Percentiles rank a stretch among this genome's conserved stretches.
Conservation (phyloP, 2,888 invertebrate genomes). For the Caenorhabditis sinica region DNA sequence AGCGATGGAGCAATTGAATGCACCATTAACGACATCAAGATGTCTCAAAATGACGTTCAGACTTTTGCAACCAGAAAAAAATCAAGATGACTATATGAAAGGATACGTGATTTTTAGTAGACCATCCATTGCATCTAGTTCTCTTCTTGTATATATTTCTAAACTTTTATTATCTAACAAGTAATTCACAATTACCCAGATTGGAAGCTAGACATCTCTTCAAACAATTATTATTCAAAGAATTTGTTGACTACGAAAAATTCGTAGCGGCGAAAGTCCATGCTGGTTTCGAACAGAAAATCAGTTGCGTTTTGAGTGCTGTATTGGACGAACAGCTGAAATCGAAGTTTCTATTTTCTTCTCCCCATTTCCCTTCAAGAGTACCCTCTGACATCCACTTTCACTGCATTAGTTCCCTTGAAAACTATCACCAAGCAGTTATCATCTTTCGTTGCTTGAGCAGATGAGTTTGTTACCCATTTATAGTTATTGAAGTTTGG, state of each 20-base stretch:
- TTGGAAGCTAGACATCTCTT: too few species aligned
- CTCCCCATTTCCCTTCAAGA: too few species aligned
- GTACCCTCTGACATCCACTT: conserved; percentile 18
- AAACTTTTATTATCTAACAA: too few species aligned
- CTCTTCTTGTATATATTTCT: too few species aligned
- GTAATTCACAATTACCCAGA: too few species aligned
- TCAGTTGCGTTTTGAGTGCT: not conserved
- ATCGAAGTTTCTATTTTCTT: too few species aligned
- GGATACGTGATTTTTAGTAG: too few species aligned
- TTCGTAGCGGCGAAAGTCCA: too few species aligned
- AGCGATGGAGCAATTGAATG: conserved; percentile 11
- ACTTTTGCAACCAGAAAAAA: not conserved
- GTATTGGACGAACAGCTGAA: conserved; percentile 6
- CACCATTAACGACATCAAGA: conserved; percentile 27
- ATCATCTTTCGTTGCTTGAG: conserved; percentile 2
- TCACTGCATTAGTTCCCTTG: not conserved
- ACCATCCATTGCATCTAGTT: not conserved
- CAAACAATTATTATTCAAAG: too few species aligned
- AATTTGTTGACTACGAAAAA: too few species aligned
- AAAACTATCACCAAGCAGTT: conserved; percentile 38
- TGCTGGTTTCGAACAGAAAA: conserved; percentile 2
- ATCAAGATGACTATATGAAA: not conserved
- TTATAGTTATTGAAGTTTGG: conserved; percentile 28
- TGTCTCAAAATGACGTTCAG: not conserved
- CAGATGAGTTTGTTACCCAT: conserved; percentile 33